phyloP scores from a whole-genome alignment of 2,888 invertebrate genomes.

The Trypoxylon attenuatum region DNA sequence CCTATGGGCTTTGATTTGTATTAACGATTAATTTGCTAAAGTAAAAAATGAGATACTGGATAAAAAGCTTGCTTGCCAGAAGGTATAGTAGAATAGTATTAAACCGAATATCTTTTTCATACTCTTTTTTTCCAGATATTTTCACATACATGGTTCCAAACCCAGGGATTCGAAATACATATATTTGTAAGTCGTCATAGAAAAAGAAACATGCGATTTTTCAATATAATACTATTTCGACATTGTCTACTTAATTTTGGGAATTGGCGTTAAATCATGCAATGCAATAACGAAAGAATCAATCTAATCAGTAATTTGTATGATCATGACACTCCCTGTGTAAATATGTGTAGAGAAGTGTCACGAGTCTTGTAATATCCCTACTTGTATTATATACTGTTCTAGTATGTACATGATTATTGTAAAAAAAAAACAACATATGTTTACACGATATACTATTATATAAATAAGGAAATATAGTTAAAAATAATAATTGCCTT shows the following conservation, averaged over 20 bases:
- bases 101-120: neutral
- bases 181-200: too few relatives aligned
- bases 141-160: conserved; percentile 8
- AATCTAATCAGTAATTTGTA: conserved; percentile 42
- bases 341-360: conserved; percentile 40
- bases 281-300: conserved; percentile 30
- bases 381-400: conserved; percentile 61
- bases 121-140: conserved; percentile 12
- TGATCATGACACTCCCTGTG: conserved; percentile 45
- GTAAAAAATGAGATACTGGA: too few relatives aligned
- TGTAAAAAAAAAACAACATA: conserved; percentile 60
- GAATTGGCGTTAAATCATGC: conserved; percentile 28
- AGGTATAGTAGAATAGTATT: neutral
- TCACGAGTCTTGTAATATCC: conserved; percentile 48
- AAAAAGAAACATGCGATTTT: too few relatives aligned
- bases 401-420: conserved; percentile 59
- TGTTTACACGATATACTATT: conserved; percentile 62
- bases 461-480: conserved; percentile 51
- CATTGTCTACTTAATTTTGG: conserved; percentile 16
- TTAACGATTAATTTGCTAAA: too few relatives aligned
- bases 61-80: too few relatives aligned
- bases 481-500: conserved; percentile 74
- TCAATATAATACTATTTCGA: conserved; percentile 20
- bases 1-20: too few relatives aligned
- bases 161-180: neutral